phyloP scores from a whole-genome alignment of 2,113 vertebrate species.

The Microtus ochrogaster region DNA sequence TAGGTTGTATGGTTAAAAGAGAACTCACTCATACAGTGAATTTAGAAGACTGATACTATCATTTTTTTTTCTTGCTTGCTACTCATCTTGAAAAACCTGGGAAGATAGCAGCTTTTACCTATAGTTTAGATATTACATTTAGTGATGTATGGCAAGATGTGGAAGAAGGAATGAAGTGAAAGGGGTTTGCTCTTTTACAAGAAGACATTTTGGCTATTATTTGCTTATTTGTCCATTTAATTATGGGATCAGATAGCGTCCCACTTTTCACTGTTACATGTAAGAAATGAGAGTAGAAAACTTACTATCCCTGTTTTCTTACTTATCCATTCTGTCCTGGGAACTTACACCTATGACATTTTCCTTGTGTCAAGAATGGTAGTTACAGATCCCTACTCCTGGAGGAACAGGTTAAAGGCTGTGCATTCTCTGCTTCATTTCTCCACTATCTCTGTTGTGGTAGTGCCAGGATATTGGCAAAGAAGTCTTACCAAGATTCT shows the following conservation, averaged over 20 bases:
- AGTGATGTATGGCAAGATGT: not conserved
- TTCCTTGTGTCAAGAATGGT: not conserved
- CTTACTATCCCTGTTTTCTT: not conserved
- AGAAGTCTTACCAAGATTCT: not conserved
- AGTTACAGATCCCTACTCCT: not conserved
- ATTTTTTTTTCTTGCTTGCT: not conserved
- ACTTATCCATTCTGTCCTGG: not conserved
- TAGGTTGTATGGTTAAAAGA: not conserved
- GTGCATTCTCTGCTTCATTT: rapidly evolving
- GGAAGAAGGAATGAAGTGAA: not conserved
- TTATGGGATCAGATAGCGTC: not conserved
- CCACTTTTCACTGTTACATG: not conserved
- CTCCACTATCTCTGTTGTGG: not conserved
- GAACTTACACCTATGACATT: not conserved
- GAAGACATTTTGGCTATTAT: too few species aligned
- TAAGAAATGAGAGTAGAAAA: too few species aligned
- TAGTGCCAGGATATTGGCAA: not conserved
- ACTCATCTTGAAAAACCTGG: not conserved
- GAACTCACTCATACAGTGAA: not conserved
- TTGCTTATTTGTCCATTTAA: not conserved
- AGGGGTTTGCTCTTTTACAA: not conserved
- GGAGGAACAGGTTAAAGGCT: not conserved
- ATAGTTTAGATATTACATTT: not conserved
- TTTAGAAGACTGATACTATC: not conserved
- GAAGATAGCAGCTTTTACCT: not conserved